Conservation (phyloP, 2,113 vertebrate species). For the Ptyas mucosa region DNA sequence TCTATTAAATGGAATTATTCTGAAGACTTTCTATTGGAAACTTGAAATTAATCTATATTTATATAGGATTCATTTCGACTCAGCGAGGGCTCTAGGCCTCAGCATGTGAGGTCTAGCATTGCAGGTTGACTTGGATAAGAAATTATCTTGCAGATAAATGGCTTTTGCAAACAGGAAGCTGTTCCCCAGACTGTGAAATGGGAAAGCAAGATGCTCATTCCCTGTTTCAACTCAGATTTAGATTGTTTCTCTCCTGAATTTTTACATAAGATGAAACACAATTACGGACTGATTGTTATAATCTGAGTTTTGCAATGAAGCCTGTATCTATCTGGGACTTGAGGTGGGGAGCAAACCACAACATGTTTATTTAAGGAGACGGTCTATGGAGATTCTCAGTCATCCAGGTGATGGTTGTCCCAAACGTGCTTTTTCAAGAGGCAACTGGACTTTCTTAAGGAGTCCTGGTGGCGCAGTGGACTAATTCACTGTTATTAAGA, state of each 20-base stretch:
- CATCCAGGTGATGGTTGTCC: no score
- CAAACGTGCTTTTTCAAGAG: no score
- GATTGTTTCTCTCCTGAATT: neutral
- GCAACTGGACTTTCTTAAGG: no score
- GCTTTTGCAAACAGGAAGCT: neutral
- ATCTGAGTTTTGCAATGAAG: neutral
- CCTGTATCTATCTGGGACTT: neutral
- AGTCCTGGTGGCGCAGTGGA: no score
- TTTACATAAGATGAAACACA: neutral
- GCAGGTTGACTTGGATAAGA: neutral
- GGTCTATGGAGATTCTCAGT: no score
- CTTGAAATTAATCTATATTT: conserved; percentile 1
- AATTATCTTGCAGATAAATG: neutral
- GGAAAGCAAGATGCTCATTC: neutral
- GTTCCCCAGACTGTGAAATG: neutral
- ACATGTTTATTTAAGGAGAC: neutral
- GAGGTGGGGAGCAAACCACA: neutral
- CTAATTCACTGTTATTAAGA: no score
- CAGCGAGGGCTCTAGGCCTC: neutral
- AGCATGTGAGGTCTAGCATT: neutral
- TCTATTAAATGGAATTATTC: neutral
- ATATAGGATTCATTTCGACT: neutral
- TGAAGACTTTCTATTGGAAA: neutral
- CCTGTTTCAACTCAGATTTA: neutral
- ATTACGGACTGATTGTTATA: neutral